phyloP scores from a whole-genome alignment of 2,888 invertebrate genomes.

The Furcula furcula region DNA sequence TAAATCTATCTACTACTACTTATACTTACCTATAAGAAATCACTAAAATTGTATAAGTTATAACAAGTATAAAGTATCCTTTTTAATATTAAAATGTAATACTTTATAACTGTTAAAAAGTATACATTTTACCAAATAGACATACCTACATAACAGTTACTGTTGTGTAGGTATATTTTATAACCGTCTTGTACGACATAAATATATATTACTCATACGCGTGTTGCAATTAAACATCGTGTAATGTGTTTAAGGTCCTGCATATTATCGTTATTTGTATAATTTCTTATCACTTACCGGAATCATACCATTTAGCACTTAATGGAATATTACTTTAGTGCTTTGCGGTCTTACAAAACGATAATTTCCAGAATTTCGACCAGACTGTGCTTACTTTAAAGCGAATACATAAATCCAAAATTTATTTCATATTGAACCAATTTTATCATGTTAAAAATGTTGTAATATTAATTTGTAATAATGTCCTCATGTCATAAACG shows the following conservation, averaged over 20 bases:
- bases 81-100: too few species aligned
- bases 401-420: conserved; percentile 11
- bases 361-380: conserved; percentile 27
- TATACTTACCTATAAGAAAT: too few species aligned
- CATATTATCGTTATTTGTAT: conserved; percentile 45
- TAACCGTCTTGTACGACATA: too few species aligned
- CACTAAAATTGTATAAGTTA: conserved; percentile 20
- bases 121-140: too few species aligned
- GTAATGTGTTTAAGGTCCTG: conserved; percentile 42
- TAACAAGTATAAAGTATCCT: too few species aligned
- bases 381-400: conserved; percentile 5
- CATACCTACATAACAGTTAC: too few species aligned
- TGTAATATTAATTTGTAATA: conserved; percentile 18
- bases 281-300: conserved; percentile 42
- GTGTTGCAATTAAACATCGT: conserved; percentile 37
- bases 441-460: conserved; percentile 20
- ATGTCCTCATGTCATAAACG: too few species aligned
- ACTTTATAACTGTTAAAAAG: too few species aligned
- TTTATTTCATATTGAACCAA: conserved; percentile 13
- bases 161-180: conserved; percentile 2
- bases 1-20: too few species aligned
- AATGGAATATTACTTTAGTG: conserved; percentile 32
- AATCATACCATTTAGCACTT: conserved; percentile 38
- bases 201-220: conserved; percentile 25
- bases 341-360: conserved; percentile 17